Evolutionary conservation across 53 echinoderm and acorn worm species (phyloP), one percentile per base, ranked within the genome.

Genomic region (Patiria pectinifera): DNA sequence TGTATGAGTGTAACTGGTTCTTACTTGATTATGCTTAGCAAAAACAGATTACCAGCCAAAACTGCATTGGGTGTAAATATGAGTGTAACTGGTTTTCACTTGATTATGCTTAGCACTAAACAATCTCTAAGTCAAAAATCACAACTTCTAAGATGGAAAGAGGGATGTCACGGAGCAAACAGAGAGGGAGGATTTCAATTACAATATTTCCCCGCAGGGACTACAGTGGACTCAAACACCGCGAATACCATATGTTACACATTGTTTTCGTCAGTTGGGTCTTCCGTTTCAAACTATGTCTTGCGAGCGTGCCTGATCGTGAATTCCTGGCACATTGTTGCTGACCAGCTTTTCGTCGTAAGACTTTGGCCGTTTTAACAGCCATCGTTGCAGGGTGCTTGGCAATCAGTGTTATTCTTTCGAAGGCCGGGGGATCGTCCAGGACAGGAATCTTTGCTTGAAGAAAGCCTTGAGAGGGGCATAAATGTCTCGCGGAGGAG

Each of bases 401-500:
- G 15, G 69, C 69, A 49, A 86, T 86, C 74, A 86, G 58, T 63
- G 45, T 25, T 15, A 48, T 59, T 77, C 59, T 74, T 76, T 23
- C 23, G 43, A 87, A 77, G 87, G 77, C 49, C 77, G 78, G 44
- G 13, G 77, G 58, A 15, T 62, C 35, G 58, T 23, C 86, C 22
- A 6, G 23, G 6, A 59, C 25, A 75, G 35, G 35, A 35, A 35
- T 35, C 66, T 44, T 3, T 46, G 45, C 8, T 21, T 11, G 77
- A 1, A 77, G 43, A 26, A 60, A 87, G 59, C 87, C 78, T 87
- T 87, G 87, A 87, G 53, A 76, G 47, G 24, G 48, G 24, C 76
- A 75, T 87, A 76, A 87, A 87, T 62, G 78, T 87, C 78, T 35
- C 18, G 76, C 60, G 46, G 24, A 24, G 86, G 71, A 71, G 71